Base-by-base conservation (phyloP, 2,113 vertebrate genomes). In the Blennius ocellaris region DNA sequence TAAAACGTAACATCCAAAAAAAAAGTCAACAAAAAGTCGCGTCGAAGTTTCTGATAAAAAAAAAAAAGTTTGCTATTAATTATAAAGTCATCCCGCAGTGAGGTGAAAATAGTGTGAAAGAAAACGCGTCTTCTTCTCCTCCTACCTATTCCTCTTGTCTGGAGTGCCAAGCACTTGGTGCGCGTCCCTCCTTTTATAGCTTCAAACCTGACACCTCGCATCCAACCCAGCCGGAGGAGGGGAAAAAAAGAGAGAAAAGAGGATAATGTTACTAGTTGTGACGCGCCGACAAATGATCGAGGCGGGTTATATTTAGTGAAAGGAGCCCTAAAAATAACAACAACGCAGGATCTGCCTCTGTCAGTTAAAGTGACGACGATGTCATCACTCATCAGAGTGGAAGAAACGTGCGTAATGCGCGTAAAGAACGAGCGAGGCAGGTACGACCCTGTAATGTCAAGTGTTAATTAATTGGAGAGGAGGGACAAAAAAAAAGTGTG, bases 161-260 rank as follows among this genome's bases (percentile, higher is more conserved):
- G 67, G 62, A 78, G 73, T 58, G 92, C 75, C 78, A 7, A 0
- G 74, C 74, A 69, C 63, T 68, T 43, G 72, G 80, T 57, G 1
- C 5, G 1, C 15, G 50, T 70, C 51, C 62, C 81, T 92, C 90
- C 90, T 94, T 95, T 95, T 95, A 94, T 94, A 94, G 56, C 75
- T 78, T 15, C 16, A 58, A 82, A 89, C 73, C 81, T 52, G 83
- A 88, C 78, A 71, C 78, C 83, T 80, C 79, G 83, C 84, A 69
- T 86, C 77, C 80, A 69, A 50, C 71, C 59, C 69, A 44, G 80
- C 59, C 62, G 47, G 65, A 21, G 70, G 63, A 44, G 16, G 21
- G 39, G 5, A 48, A n/a, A 6, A 8, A 39, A 66, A 55, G 54
- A 39, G 69, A 7, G 21, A 1, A 38, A 76, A 56, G 54, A 75